Evolutionary conservation across 2,113 vertebrate species (phyloP).

Genomic region (Cyphomyrus discorhynchus): DNA sequence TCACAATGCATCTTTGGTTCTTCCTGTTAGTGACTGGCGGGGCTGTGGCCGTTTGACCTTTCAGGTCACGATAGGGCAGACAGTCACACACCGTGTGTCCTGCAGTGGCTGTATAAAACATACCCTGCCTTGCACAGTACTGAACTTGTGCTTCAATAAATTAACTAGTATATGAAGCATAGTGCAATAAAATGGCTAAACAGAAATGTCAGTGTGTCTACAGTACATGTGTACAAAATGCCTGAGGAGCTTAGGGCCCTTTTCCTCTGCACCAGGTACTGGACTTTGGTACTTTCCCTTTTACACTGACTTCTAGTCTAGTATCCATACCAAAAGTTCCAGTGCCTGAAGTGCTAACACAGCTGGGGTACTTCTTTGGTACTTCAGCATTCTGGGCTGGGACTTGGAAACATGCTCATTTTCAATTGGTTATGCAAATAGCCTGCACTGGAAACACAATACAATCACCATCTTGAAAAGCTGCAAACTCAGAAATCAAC

Average conservation of each 20-base stretch:
- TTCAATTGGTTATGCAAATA: not conserved
- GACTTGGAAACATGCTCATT: not conserved
- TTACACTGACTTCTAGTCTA: not conserved
- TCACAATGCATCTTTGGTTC: not conserved
- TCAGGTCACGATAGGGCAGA: not conserved
- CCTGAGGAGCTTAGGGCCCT: not conserved
- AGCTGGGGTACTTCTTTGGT: not conserved
- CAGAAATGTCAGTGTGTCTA: not conserved
- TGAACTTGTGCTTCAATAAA: not conserved
- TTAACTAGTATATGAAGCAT: not conserved
- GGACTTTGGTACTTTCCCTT: not conserved
- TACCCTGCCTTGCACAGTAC: not conserved
- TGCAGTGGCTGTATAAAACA: not conserved
- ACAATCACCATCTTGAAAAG: not conserved
- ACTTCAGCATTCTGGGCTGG: not conserved
- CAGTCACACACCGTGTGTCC: not conserved
- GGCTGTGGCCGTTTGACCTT: not conserved
- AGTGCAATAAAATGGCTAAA: not conserved
- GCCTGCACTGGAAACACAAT: not conserved
- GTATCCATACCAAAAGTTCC: not conserved
- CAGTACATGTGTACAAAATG: not conserved
- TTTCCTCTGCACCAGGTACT: not conserved
- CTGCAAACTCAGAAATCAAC: not conserved
- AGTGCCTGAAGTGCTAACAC: not conserved
- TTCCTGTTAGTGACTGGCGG: not conserved